phyloP scores from a whole-genome alignment of 2,113 vertebrate species.

The Bombycilla garrulus region DNA sequence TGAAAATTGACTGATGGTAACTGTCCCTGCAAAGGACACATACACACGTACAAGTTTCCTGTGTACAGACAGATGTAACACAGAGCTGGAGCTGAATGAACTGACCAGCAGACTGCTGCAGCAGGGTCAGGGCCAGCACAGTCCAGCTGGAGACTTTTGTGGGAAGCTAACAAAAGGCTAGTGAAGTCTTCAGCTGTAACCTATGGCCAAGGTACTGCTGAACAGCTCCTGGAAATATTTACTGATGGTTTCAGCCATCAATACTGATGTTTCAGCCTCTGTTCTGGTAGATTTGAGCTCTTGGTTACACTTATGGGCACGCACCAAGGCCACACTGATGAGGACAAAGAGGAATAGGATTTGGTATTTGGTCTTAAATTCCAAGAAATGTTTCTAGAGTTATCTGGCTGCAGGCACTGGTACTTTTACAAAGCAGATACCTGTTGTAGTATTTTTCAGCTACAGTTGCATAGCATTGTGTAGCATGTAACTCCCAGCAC shows the following conservation, averaged over 20 bases:
- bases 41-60: neutral
- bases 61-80: neutral
- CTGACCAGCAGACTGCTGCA: neutral
- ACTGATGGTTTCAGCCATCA: neutral
- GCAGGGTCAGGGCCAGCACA: neutral
- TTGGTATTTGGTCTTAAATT: neutral
- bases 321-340: neutral
- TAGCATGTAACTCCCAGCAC: neutral
- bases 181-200: neutral
- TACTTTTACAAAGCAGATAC: neutral
- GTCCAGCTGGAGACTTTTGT: neutral
- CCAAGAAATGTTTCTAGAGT: neutral
- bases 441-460: neutral
- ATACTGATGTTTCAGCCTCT: neutral
- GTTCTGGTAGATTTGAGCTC: neutral
- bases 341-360: neutral
- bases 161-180: neutral
- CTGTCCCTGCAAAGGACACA: neutral
- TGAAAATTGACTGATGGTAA: neutral
- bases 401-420: neutral
- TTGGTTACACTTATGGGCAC: accelerated
- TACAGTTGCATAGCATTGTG: neutral
- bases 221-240: neutral
- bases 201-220: neutral
- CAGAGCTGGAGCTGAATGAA: neutral